Base-by-base conservation (phyloP, 2,113 vertebrate species). In the Pandion haliaetus region DNA sequence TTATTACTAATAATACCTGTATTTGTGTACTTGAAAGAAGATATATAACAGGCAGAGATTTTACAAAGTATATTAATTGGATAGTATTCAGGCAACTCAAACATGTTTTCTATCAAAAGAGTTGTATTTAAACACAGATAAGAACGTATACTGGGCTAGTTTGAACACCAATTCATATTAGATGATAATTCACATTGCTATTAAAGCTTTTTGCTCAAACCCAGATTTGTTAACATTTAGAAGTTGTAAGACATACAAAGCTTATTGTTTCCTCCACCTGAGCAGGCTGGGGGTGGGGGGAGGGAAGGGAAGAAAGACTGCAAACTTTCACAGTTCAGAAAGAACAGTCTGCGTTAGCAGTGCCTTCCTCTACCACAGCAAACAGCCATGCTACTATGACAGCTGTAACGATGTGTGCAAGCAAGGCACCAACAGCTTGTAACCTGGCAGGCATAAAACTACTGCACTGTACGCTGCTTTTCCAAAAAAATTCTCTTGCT, bases 1-100 rank as follows among this genome's bases (percentile, higher is more conserved):
- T 96, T 97, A 95, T 96, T 94, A 86, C 59, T 94, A 93, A 81
- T 71, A 94, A 97, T 28, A 80, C 44, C 52, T 82, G 26, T 47
- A 94, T 90, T 67, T 88, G 42, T 92, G 38, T 84, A 93, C 92
- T 85, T 97, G 80, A 97, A 97, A 95, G 95, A 91, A 96, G 25
- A 85, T 42, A 71, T 16, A 54, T 83, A 90, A 71, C 88, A 96
- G 65, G 74, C 93, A 93, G 69, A 70, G 65, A 72, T 78, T 67
- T 86, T 90, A 92, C 76, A 70, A 87, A 93, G 50, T 84, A 72
- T 62, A 83, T 78, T 96, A 96, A 96, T 7, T 83, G 82, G 88
- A 97, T 47, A 92, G 17, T 32, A 54, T 89, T 86, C 84, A 82
- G 87, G 92, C 90, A 97, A 95, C 63, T 97, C 90, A 96, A 97